phyloP scores from a whole-genome alignment of 2,888 invertebrate species.

The Macrosiphum euphorbiae region DNA sequence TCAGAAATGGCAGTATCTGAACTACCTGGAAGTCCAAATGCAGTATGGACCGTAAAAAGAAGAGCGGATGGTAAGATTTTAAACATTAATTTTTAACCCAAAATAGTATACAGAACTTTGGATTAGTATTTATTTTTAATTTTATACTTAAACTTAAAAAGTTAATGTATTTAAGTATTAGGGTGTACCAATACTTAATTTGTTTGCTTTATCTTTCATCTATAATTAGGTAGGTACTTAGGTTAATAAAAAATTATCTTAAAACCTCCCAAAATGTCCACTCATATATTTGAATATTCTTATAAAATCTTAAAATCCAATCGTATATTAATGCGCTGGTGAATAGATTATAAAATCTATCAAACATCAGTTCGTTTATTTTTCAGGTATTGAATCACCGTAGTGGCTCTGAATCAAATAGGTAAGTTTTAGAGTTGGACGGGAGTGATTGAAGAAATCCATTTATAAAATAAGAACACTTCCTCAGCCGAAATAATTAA shows the following conservation, averaged over 20 bases:
- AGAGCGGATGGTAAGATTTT: conserved; percentile 91
- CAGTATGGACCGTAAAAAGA: conserved; percentile 98
- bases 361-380: conserved; percentile 93
- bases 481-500: conserved; percentile 57
- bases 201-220: background rate
- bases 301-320: conserved; percentile 58
- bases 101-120: conserved; percentile 9
- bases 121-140: background rate
- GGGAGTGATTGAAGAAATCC: conserved; percentile 62
- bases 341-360: conserved; percentile 72
- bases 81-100: background rate
- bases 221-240: conserved; percentile 40
- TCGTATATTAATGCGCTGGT: conserved; percentile 62
- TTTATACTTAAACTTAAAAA: background rate
- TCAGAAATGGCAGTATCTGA: conserved; percentile 99
- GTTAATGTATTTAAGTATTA: conserved; percentile 12
- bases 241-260: conserved; percentile 24
- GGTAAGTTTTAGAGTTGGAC: conserved; percentile 64
- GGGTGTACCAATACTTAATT: background rate
- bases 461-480: conserved; percentile 56
- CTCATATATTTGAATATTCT: conserved; percentile 57
- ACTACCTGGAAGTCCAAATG: conserved; percentile 99
- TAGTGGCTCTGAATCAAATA: conserved; percentile 59
- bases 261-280: conserved; percentile 59
- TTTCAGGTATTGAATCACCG: conserved; percentile 72